Conservation (phyloP, 2,797 vertebrate species). For the Catharus ustulatus region DNA sequence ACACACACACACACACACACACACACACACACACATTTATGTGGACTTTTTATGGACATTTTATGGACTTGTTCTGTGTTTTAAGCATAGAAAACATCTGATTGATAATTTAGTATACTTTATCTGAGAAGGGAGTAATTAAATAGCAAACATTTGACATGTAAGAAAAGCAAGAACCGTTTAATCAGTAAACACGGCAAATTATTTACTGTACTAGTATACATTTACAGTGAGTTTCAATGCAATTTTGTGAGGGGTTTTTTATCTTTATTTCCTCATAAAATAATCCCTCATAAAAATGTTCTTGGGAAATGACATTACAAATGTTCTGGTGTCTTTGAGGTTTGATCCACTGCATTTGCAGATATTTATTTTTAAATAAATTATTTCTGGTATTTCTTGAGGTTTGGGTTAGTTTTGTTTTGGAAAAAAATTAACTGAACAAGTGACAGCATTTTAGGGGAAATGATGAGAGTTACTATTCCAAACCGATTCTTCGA, state of each 20-base stretch:
- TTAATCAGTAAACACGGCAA: not conserved
- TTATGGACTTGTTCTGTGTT: not conserved
- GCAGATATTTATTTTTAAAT: not conserved
- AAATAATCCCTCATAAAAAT: not conserved
- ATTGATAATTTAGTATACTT: not conserved
- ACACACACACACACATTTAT: not conserved
- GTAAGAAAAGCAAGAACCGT: not conserved
- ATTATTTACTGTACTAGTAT: not conserved
- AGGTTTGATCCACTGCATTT: not conserved
- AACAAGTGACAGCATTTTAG: not conserved
- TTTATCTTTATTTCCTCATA: not conserved
- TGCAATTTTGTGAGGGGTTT: fast-evolving
- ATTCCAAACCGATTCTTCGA: not conserved
- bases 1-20: too few species aligned
- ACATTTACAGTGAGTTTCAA: not conserved
- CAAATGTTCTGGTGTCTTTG: not conserved
- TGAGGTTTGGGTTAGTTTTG: not conserved
- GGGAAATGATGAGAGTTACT: not conserved
- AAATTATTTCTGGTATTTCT: not conserved
- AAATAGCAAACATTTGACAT: not conserved
- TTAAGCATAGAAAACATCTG: not conserved
- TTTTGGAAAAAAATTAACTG: not conserved
- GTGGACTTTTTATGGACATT: not conserved
- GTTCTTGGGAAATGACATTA: not conserved
- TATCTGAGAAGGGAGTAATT: not conserved